phyloP scores from a whole-genome alignment of 2,113 vertebrate genomes.

The Dasyprocta punctata region DNA sequence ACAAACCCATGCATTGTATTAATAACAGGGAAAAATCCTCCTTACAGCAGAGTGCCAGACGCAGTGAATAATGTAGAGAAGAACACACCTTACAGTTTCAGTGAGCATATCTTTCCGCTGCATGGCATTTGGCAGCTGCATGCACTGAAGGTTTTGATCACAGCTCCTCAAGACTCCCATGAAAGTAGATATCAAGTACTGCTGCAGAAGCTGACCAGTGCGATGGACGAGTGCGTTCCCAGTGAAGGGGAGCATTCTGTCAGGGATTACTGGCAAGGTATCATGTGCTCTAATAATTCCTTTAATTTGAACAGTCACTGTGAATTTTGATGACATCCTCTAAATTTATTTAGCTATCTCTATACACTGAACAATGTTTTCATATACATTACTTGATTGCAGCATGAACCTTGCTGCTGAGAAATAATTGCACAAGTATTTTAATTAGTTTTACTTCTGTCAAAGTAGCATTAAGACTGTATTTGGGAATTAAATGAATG shows the following conservation, averaged over 20 bases:
- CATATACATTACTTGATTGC: background rate
- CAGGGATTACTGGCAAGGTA: background rate
- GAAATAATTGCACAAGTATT: background rate
- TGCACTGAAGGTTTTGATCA: background rate
- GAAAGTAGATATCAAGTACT: background rate
- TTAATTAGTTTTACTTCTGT: background rate
- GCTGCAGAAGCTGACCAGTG: background rate
- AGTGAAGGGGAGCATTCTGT: background rate
- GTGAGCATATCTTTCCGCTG: background rate
- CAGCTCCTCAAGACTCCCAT: background rate
- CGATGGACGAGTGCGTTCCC: background rate
- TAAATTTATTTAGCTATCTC: background rate
- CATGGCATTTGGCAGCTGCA: background rate
- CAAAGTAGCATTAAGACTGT: background rate
- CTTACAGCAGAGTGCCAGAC: background rate
- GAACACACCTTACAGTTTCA: background rate
- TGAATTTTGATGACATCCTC: background rate
- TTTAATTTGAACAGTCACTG: background rate
- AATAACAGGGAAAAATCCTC: too few relatives aligned
- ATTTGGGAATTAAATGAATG: background rate
- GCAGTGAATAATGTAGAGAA: too few relatives aligned
- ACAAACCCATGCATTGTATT: too few relatives aligned
- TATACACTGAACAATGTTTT: background rate
- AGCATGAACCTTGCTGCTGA: background rate
- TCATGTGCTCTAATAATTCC: background rate